Conservation (phyloP, 2,888 invertebrate genomes). For the Caradrina clavipalpis region DNA sequence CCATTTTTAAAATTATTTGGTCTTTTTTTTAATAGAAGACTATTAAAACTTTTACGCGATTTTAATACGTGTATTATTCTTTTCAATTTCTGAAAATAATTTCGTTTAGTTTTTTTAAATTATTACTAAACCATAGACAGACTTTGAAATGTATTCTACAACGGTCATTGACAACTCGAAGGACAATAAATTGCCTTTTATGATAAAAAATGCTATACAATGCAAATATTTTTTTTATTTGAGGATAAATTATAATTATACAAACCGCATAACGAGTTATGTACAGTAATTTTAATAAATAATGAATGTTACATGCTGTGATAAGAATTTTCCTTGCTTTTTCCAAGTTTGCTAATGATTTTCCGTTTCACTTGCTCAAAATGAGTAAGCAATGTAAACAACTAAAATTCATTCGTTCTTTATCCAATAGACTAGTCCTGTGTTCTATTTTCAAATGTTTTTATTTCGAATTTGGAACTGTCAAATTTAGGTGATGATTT, state of each 20-base stretch:
- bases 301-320: not conserved
- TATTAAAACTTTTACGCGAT: not conserved
- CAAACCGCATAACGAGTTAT: conserved; percentile 33
- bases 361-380: conserved; percentile 2
- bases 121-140: not conserved
- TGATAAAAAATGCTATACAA: conserved; percentile 38
- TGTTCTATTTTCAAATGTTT: not conserved
- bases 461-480: not conserved
- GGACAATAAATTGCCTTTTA: conserved; percentile 22
- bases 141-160: not conserved
- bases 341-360: conserved; percentile 12
- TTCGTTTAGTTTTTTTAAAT: not conserved
- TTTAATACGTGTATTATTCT: not conserved
- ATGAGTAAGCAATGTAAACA: not conserved
- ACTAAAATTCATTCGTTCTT: not conserved
- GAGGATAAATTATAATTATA: conserved; percentile 48
- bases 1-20: not conserved
- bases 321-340: conserved; percentile 20
- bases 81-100: no score
- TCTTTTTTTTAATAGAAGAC: not conserved
- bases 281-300: no score
- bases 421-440: not conserved
- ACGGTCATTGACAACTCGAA: conserved; percentile 30
- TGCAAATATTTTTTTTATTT: conserved; percentile 47
- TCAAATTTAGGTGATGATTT: no score